Evolutionary conservation across 2,888 invertebrate species (phyloP), one percentile per base, ranked within the genome.

Genomic region (Anticlea derivata): DNA sequence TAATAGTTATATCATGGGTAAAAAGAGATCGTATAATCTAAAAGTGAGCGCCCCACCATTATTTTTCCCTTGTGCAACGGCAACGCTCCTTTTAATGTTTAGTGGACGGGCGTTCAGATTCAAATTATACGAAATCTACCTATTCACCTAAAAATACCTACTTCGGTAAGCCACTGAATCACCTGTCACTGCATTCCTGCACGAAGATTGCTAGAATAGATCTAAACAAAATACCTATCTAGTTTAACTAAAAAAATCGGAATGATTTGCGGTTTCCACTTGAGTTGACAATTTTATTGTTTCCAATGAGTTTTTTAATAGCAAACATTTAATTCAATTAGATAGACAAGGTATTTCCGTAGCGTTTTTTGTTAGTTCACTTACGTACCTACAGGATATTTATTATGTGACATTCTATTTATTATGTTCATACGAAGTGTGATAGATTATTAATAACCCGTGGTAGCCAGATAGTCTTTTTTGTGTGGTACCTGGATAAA

Each of bases 121-220:
- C n/a, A n/a, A n/a, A n/a, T n/a, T n/a, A n/a, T n/a, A n/a, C n/a
- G n/a, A n/a, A n/a, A n/a, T n/a, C n/a, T n/a, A n/a, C n/a, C n/a
- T n/a, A n/a, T n/a, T n/a, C n/a, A n/a, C n/a, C 34, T 48, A 34
- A 40, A 48, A 29, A 40, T 29, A 40, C 7, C 17, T 34, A 20
- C 5, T 12, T 17, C 8, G 6, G 1, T 23, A 4, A n/a, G 5
- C 7, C 13, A 12, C 12, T 33, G 41, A 43, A 37, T 44, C 26
- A 47, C 17, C 27, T 31, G 55, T 68, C 65, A 68, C 53, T 61
- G 66, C 70, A 70, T 71, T 72, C 74, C 71, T 65, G 65, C 77
- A 75, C 75, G 70, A 65, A 65, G 68, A 65, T 65, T 41, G n/a
- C n/a, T 45, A 35, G 52, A 52, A 55, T 41, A 63, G 64, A 65